Evolutionary conservation across 2,888 invertebrate genomes (phyloP).

Genomic region (Andrena haemorrhoa): DNA sequence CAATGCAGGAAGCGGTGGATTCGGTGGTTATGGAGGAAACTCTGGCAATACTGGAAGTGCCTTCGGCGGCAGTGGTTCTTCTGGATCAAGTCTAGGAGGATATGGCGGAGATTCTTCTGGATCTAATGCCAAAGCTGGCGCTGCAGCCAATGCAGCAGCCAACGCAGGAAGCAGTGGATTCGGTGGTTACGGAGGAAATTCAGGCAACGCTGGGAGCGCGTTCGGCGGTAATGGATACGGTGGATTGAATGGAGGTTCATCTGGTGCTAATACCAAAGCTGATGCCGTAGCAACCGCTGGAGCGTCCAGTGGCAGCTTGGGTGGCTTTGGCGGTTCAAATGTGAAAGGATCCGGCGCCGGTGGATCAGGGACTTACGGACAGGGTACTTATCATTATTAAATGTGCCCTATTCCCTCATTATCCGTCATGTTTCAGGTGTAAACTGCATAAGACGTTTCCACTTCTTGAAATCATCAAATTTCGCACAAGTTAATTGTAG

Average conservation of each 20-base stretch:
- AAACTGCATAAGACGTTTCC: too few species aligned
- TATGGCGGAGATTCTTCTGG: slow-evolving; percentile 37
- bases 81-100: background rate
- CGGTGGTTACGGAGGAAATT: slow-evolving; percentile 19
- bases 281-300: background rate
- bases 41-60: background rate
- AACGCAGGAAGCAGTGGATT: slow-evolving; percentile 9
- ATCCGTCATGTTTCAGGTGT: too few species aligned
- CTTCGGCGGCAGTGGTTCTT: too few species aligned
- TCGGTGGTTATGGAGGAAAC: background rate
- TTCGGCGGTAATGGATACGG: background rate
- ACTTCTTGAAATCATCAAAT: too few species aligned
- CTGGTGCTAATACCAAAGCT: background rate
- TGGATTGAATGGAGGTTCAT: background rate
- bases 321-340: background rate
- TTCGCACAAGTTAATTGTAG: too few species aligned
- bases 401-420: background rate
- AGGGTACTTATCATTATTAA: slow-evolving; percentile 5
- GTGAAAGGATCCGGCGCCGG: slow-evolving; percentile 4
- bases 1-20: slow-evolving; percentile 19
- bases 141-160: slow-evolving; percentile 38
- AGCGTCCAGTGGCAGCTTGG: background rate
- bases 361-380: slow-evolving; percentile 7
- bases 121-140: slow-evolving; percentile 38
- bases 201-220: background rate